Evolutionary conservation across 2,113 vertebrate genomes (phyloP).

Genomic region (Ctenomys sociabilis): DNA sequence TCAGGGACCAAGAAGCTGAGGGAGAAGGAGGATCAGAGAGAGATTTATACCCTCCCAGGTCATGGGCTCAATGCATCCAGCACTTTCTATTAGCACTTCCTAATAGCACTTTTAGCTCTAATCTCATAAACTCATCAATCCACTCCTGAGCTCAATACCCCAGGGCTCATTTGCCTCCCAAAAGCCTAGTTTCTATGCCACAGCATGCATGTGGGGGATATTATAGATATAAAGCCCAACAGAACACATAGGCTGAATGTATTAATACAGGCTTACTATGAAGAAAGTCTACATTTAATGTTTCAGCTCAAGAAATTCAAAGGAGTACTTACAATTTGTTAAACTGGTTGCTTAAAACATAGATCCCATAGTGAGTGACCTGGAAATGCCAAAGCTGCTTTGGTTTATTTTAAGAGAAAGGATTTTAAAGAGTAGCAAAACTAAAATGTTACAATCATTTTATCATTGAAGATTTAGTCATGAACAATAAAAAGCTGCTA

Average conservation of each 20-base stretch:
- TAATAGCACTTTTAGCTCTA: background rate
- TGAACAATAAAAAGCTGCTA: background rate
- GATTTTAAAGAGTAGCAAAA: background rate
- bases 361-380: background rate
- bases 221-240: background rate
- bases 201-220: background rate
- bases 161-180: background rate
- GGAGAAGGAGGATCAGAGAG: background rate
- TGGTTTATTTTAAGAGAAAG: background rate
- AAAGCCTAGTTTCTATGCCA: background rate
- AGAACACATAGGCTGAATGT: background rate
- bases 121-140: background rate
- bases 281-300: background rate
- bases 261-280: background rate
- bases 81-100: background rate
- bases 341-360: background rate
- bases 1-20: background rate
- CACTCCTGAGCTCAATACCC: background rate
- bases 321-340: background rate
- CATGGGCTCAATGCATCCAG: background rate
- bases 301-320: background rate
- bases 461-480: background rate
- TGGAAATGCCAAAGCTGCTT: background rate
- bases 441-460: background rate
- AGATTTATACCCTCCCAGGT: background rate